Conservation (phyloP, 1,140 invertebrate genomes). For the Helicoverpa armigera region DNA sequence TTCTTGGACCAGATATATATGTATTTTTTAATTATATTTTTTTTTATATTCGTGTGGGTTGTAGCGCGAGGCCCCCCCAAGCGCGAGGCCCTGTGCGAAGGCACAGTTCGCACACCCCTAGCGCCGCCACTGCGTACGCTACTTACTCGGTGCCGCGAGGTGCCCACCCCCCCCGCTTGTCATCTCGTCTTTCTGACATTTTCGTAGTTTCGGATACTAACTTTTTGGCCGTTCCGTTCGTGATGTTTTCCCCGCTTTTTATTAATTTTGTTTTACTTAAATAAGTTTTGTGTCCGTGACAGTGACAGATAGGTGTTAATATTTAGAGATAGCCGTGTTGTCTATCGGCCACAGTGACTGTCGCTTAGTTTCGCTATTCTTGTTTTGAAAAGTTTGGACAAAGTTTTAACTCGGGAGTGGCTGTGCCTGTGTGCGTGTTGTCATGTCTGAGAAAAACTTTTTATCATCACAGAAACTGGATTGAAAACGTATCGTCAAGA, state of each 20-base stretch:
- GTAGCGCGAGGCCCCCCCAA: too few species aligned
- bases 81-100: too few species aligned
- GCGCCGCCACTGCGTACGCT: too few species aligned
- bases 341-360: background rate
- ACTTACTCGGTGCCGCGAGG: slow-evolving; percentile 2
- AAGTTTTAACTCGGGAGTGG: slow-evolving; percentile 71
- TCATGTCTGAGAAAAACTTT: slow-evolving; percentile 79
- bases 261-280: slow-evolving; percentile 8
- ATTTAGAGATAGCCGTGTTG: background rate
- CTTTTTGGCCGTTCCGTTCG: slow-evolving; percentile 53
- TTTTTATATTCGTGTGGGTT: too few species aligned
- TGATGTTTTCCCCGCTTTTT: slow-evolving; percentile 57
- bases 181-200: slow-evolving; percentile 60
- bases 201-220: slow-evolving; percentile 53
- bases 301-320: background rate
- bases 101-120: too few species aligned
- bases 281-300: slow-evolving; percentile 14
- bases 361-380: slow-evolving; percentile 12
- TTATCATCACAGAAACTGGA: slow-evolving; percentile 72
- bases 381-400: slow-evolving; percentile 68
- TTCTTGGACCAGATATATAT: too few species aligned
- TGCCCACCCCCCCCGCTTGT: slow-evolving; percentile 50
- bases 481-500: slow-evolving; percentile 60
- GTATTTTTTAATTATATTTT: too few species aligned
- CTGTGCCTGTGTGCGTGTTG: slow-evolving; percentile 73